Conservation (phyloP, 1,140 invertebrate genomes). For the roundworm (Caenorhabditis elegans) region WBcel235 BX284606.5:13542501-13543000, state of each 20-base stretch:
- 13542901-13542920: not conserved
- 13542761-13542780: not conserved
- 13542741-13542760: not conserved
- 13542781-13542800: not conserved
- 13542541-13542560: not conserved
- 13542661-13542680: too few relatives aligned
- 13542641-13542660: too few relatives aligned
- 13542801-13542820: not conserved
- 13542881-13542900: not conserved
- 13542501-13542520: not conserved
- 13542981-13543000: not conserved
- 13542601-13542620: not conserved
- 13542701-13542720: not conserved
- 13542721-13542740: not conserved
- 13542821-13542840: not conserved
- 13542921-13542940: conserved; percentile 14
- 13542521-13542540: not conserved
- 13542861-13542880: not conserved
- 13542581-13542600: too few relatives aligned
- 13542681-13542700: too few relatives aligned
- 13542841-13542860: not conserved
- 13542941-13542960: conserved; percentile 9
- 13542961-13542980: not conserved
- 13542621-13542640: not conserved
- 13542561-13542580: not conserved